phyloP scores from a whole-genome alignment of 2,797 vertebrate genomes.

The Lateolabrax maculatus region DNA sequence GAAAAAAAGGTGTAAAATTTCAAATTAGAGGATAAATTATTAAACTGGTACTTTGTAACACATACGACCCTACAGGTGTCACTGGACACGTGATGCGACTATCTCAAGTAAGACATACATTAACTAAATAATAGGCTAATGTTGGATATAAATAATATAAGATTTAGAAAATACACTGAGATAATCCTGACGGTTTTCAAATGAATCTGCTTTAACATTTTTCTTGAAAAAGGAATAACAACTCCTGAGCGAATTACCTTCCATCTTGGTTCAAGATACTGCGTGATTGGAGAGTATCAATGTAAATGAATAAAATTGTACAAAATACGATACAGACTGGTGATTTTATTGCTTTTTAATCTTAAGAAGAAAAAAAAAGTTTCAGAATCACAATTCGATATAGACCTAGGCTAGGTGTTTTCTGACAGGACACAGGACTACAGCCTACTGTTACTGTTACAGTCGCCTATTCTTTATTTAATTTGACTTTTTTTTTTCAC shows the following conservation, averaged over 20 bases:
- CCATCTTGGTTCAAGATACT: not conserved
- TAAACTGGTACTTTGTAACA: conserved; percentile 39
- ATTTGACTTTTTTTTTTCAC: not conserved
- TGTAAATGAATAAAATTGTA: not conserved
- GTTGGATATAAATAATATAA: not conserved
- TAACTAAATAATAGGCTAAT: not conserved
- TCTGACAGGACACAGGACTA: not conserved
- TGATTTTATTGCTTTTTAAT: not conserved
- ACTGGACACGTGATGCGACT: conserved; percentile 5
- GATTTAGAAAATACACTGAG: not conserved
- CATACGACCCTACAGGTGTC: conserved; percentile 53
- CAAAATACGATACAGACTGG: not conserved
- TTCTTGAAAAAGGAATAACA: not conserved
- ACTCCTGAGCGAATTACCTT: not conserved
- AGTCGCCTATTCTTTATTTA: no score
- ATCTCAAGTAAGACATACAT: not conserved
- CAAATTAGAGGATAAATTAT: conserved; percentile 17
- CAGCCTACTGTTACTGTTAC: not conserved
- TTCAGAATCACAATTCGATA: not conserved
- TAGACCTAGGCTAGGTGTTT: not conserved
- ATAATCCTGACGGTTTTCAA: not conserved
- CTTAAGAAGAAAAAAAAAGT: not conserved
- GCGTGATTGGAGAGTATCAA: not conserved
- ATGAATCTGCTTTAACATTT: not conserved
- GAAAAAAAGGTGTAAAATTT: not conserved